Conservation (phyloP, 2,797 vertebrate species). For the Mionectes olivaceus region DNA sequence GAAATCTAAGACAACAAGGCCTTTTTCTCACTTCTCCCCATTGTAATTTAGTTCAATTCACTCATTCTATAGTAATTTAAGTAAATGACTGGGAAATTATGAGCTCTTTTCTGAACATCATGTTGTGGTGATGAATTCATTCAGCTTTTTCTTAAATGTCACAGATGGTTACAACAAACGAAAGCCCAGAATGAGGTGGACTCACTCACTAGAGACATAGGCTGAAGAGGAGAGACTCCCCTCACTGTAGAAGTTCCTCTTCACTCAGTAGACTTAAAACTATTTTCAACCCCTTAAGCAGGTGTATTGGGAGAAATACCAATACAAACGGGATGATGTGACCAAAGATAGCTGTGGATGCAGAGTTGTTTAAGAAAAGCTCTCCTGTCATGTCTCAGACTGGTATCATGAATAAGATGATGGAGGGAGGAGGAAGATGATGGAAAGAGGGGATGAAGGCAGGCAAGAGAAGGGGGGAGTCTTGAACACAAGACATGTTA, state of each 20-base stretch:
- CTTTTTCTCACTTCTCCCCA: not conserved
- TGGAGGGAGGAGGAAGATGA: not conserved
- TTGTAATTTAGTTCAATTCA: conserved; percentile 16
- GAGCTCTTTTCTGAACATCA: not conserved
- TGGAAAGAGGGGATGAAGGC: not conserved
- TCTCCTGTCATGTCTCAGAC: not conserved
- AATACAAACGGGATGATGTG: not conserved
- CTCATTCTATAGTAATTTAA: conserved; percentile 17
- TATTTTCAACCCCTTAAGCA: not conserved
- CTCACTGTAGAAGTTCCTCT: not conserved
- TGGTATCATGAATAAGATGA: not conserved
- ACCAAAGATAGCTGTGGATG: not conserved
- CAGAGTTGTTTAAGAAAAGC: not conserved
- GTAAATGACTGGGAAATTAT: not conserved
- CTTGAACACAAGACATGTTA: not conserved
- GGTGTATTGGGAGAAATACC: not conserved
- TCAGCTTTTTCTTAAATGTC: conserved; percentile 19
- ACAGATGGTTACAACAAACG: not conserved
- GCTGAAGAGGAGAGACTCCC: not conserved
- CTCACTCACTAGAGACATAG: not conserved
- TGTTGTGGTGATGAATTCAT: not conserved
- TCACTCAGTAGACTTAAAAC: not conserved
- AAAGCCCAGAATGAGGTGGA: not conserved
- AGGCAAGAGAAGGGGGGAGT: not conserved
- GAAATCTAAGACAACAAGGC: not conserved